Conservation (phyloP, 2,113 vertebrate species). For the Thamnaconus septentrionalis region DNA sequence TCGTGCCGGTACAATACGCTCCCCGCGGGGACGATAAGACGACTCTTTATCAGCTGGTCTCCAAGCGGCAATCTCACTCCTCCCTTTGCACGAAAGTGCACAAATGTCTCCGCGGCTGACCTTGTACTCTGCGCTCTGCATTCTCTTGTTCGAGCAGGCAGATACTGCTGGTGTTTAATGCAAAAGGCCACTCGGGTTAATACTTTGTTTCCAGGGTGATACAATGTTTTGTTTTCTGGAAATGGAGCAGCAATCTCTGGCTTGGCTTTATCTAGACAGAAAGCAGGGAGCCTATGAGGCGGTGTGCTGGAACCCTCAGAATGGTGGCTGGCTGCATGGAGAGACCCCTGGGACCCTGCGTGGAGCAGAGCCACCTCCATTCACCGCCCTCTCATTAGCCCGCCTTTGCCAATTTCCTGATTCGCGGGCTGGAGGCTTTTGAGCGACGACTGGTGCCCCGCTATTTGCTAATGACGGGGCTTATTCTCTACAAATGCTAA, state of each 20-base stretch:
- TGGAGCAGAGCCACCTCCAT: conserved; percentile 6
- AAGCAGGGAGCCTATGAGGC: too few species aligned
- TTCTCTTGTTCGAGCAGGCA: conserved; percentile 24
- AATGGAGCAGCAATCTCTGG: background rate
- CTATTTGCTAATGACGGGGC: conserved; percentile 38
- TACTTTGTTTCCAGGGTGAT: conserved; percentile 19
- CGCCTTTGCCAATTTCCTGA: conserved; percentile 55
- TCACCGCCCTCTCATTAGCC: conserved; percentile 50
- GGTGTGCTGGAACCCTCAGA: too few species aligned
- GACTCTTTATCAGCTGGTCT: conserved; percentile 26
- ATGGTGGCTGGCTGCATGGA: too few species aligned
- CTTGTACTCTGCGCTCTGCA: conserved; percentile 1
- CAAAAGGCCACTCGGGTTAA: conserved; percentile 16
- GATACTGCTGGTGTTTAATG: conserved; percentile 18
- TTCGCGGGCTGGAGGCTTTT: conserved; percentile 30
- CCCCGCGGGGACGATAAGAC: conserved; percentile 21
- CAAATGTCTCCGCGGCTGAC: conserved; percentile 27
- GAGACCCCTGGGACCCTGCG: too few species aligned
- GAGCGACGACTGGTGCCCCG: conserved; percentile 36
- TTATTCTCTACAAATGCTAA: conserved; percentile 46
- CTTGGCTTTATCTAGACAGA: too few species aligned
- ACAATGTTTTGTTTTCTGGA: conserved; percentile 24
- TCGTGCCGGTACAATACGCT: conserved; percentile 29
- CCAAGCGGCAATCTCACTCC: conserved; percentile 13
- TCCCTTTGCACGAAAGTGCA: conserved; percentile 19